Evolutionary conservation across 2,113 vertebrate genomes (phyloP).

Genomic region (Cairina moschata): DNA sequence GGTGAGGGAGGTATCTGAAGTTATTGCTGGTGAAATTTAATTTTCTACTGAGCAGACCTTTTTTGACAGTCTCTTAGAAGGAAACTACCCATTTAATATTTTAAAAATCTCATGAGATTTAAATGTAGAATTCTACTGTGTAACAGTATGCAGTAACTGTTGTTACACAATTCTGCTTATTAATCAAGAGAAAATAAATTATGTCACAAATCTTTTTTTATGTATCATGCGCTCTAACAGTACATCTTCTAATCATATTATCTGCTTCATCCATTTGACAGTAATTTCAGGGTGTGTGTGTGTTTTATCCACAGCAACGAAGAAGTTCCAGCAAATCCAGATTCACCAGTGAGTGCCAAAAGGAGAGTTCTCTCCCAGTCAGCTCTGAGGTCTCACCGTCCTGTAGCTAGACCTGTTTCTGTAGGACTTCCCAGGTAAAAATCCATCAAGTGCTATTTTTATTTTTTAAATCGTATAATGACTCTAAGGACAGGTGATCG

Average conservation of each 20-base stretch:
- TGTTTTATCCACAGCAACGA: conserved; percentile 68
- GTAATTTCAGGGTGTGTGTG: background rate
- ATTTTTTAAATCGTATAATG: background rate
- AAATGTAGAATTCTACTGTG: too few species aligned
- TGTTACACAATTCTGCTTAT: background rate
- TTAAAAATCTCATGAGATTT: background rate
- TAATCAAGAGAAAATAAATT: background rate
- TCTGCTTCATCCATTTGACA: background rate
- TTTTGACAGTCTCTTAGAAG: background rate
- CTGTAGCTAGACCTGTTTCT: conserved; percentile 90
- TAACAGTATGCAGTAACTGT: background rate
- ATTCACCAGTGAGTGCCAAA: conserved; percentile 85
- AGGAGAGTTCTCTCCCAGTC: conserved; percentile 90
- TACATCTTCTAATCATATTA: background rate
- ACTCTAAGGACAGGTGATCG: background rate
- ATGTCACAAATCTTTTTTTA: background rate
- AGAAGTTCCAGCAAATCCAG: conserved; percentile 69
- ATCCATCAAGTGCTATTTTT: background rate
- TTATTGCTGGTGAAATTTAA: background rate
- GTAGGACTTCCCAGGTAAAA: conserved; percentile 86
- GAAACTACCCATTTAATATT: background rate
- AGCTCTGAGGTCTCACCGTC: conserved; percentile 92
- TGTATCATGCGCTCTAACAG: accelerated
- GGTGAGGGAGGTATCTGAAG: background rate
- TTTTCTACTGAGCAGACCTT: background rate